These are phyloP conservation scores for Crocodylus rhombifer DNA, from an alignment of 2,797 vertebrate species.

Conservation along the genomic window DNA sequence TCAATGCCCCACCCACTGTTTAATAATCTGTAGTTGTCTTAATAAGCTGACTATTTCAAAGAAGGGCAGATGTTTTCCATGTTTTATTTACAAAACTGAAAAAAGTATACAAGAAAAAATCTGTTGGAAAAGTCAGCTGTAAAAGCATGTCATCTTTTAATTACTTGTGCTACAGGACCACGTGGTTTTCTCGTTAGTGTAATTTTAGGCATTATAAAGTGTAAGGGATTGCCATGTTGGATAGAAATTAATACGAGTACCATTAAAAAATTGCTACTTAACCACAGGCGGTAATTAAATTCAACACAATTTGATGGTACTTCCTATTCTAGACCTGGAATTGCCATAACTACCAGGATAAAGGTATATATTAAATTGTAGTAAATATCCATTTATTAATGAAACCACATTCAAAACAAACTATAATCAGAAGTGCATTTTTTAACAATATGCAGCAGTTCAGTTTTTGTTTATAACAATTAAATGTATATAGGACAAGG, in stretches of 20 bases:
- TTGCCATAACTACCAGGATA: neutral
- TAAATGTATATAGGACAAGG: neutral
- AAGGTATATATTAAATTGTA: neutral
- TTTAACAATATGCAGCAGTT: neutral
- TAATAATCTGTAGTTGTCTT: neutral
- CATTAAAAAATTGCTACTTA: neutral
- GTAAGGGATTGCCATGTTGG: neutral
- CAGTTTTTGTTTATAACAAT: neutral
- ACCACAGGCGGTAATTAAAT: neutral
- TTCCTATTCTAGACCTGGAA: rapidly evolving
- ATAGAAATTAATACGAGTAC: neutral
- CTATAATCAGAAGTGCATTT: neutral
- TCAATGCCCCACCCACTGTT: neutral
- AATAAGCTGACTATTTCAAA: neutral
- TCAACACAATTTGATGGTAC: neutral
- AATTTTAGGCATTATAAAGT: neutral
- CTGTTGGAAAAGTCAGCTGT: neutral
- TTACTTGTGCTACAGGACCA: neutral
- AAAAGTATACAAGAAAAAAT: neutral
- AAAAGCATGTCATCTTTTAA: neutral
- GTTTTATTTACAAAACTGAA: neutral
- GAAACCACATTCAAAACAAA: neutral
- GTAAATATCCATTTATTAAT: neutral
- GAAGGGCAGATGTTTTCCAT: neutral
- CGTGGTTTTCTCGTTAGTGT: neutral